Evolutionary conservation across 1,140 invertebrate genomes (phyloP).

Genomic region (Drosophila murphyi): DNA sequence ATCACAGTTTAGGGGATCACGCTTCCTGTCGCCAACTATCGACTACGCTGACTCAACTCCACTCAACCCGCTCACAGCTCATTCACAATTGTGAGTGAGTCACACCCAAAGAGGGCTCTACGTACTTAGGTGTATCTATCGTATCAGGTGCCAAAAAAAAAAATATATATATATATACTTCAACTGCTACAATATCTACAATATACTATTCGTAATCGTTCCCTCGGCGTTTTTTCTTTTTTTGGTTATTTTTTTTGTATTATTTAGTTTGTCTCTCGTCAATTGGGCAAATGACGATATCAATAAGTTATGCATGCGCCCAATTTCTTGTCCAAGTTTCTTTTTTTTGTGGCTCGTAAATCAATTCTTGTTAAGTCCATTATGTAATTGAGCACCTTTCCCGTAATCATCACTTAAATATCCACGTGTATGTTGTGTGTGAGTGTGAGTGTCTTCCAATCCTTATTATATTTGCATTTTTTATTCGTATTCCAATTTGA

Average conservation of each 20-base stretch:
- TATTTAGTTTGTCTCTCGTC: constrained; percentile 1
- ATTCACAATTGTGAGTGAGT: not conserved
- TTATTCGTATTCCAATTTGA: not conserved
- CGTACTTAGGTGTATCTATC: not conserved
- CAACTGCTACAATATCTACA: not conserved
- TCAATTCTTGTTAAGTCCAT: constrained; percentile 1
- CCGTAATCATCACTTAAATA: not conserved
- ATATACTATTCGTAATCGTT: not conserved
- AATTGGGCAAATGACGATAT: constrained; percentile 36
- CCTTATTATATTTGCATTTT: not conserved
- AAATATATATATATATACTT: not conserved
- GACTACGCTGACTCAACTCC: constrained; percentile 25
- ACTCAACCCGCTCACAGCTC: not conserved
- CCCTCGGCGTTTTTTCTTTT: not conserved
- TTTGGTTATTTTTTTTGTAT: not conserved
- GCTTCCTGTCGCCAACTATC: constrained; percentile 7
- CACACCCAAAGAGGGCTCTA: constrained; percentile 6
- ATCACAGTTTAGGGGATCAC: constrained; percentile 44
- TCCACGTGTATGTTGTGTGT: not conserved
- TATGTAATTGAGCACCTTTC: not conserved
- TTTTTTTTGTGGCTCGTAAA: not conserved
- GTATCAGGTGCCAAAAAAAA: constrained; percentile 39
- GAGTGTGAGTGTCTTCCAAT: not conserved
- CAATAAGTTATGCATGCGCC: constrained; percentile 8
- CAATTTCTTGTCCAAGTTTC: not conserved